Percentiles rank a stretch among this genome's conserved stretches.
Evolutionary conservation across 2,888 invertebrate species (phyloP).

Genomic region (Belgica antarctica): DNA sequence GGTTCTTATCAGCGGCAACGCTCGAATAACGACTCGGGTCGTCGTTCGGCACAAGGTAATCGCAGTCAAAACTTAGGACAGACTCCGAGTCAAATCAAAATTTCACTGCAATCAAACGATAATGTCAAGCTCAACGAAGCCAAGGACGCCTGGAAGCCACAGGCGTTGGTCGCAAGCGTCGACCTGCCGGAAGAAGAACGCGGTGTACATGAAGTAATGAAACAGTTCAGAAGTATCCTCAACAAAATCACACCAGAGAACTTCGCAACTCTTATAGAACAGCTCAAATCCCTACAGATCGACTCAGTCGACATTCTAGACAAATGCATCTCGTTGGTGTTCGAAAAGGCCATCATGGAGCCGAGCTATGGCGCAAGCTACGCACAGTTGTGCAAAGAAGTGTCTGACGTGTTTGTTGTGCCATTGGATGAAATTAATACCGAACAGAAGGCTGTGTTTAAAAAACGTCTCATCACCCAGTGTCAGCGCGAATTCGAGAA

Average conservation of each 20-base stretch:
- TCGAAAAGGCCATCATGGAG: slow-evolving; percentile 94
- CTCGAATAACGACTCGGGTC: not conserved
- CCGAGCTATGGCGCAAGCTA: slow-evolving; percentile 93
- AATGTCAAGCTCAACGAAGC: slow-evolving; percentile 82
- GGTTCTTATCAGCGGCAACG: slow-evolving; percentile 14
- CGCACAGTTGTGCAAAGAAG: slow-evolving; percentile 78
- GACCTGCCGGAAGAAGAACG: slow-evolving; percentile 45
- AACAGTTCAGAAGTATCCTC: slow-evolving; percentile 80
- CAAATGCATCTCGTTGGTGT: slow-evolving; percentile 84
- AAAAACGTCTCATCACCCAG: slow-evolving; percentile 72
- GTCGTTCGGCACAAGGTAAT: slow-evolving; percentile 24
- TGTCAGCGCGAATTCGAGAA: slow-evolving; percentile 86
- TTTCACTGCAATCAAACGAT: slow-evolving; percentile 52
- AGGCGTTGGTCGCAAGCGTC: slow-evolving; percentile 54
- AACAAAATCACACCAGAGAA: slow-evolving; percentile 96
- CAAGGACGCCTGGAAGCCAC: slow-evolving; percentile 90
- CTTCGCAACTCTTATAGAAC: slow-evolving; percentile 76
- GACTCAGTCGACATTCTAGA: slow-evolving; percentile 74
- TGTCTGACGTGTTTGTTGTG: slow-evolving; percentile 50
- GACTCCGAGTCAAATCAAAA: slow-evolving; percentile 11
- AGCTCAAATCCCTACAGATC: slow-evolving; percentile 74
- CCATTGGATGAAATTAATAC: slow-evolving; percentile 29
- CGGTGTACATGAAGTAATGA: slow-evolving; percentile 66
- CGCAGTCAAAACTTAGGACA: not conserved
- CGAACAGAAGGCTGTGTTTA: slow-evolving; percentile 56